Percentiles rank a stretch among this genome's conserved stretches.
These are phyloP conservation scores for Hybos culiciformis DNA, from an alignment of 2,888 invertebrate genomes.

Conservation along the genomic window DNA sequence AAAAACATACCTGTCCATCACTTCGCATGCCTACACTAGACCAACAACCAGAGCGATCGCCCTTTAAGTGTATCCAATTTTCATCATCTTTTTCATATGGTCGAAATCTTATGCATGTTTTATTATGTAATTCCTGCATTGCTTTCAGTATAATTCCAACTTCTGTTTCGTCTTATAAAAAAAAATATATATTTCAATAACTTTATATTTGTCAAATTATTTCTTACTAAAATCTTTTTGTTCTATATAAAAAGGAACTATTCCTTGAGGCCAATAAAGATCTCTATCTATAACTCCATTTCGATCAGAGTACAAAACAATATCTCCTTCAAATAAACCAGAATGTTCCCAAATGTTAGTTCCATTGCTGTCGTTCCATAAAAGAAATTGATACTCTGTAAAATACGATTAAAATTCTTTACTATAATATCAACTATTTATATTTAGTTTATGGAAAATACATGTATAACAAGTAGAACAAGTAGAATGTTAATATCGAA, in stretches of 20 bases:
- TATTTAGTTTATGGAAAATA: too few species aligned
- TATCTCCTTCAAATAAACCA: slow-evolving; percentile 48
- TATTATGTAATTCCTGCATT: slow-evolving; percentile 44
- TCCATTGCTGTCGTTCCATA: slow-evolving; percentile 37
- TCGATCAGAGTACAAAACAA: slow-evolving; percentile 37
- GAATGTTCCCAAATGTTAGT: slow-evolving; percentile 43
- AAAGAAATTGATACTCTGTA: too few species aligned
- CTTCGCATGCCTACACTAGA: slow-evolving; percentile 49
- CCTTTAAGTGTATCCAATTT: slow-evolving; percentile 44
- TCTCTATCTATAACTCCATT: slow-evolving; percentile 37
- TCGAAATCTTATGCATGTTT: slow-evolving; percentile 49
- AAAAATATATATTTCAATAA: background rate
- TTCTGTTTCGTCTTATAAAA: slow-evolving; percentile 30
- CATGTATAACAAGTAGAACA: too few species aligned
- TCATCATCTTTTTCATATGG: slow-evolving; percentile 41
- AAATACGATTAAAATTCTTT: too few species aligned
- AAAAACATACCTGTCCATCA: slow-evolving; percentile 39
- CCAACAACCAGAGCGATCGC: slow-evolving; percentile 46
- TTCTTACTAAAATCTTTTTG: slow-evolving; percentile 40
- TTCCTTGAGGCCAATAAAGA: slow-evolving; percentile 40
- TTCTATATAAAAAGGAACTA: slow-evolving; percentile 41
- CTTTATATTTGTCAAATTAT: background rate
- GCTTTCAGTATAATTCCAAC: slow-evolving; percentile 40
- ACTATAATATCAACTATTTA: too few species aligned
- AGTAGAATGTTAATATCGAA: too few species aligned